Evolutionary conservation across 2,888 invertebrate species (phyloP).

Genomic region (Euzetes globulus): DNA sequence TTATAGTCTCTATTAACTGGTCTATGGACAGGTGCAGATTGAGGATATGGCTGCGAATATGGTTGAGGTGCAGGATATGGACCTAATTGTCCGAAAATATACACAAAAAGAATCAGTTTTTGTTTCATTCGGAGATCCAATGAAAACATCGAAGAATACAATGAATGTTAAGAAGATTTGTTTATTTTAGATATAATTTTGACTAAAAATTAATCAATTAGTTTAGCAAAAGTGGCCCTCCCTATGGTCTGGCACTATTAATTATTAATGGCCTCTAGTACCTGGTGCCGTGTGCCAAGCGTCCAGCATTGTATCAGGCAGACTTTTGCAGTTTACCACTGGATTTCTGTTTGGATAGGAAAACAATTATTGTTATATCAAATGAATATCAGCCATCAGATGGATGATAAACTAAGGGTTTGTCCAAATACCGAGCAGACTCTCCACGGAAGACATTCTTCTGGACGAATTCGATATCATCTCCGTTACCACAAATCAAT

Average conservation of each 20-base stretch:
- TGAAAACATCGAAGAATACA: not conserved
- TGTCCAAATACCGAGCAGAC: conserved; percentile 37
- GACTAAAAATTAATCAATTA: not conserved
- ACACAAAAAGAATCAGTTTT: not conserved
- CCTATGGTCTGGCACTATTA: not conserved
- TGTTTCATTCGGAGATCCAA: not conserved
- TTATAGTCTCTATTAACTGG: not conserved
- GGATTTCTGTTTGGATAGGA: conserved; percentile 59
- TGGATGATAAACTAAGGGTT: not conserved
- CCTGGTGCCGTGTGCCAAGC: conserved; percentile 58
- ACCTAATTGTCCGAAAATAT: not conserved
- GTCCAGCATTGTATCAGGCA: conserved; percentile 69
- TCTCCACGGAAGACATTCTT: conserved; percentile 41
- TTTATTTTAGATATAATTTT: not conserved
- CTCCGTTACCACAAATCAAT: conserved; percentile 42
- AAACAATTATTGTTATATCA: not conserved
- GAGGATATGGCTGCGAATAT: not conserved
- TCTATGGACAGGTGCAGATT: not conserved
- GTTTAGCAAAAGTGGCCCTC: not conserved
- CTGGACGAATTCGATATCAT: conserved; percentile 43
- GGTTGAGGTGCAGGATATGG: not conserved
- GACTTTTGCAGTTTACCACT: conserved; percentile 70
- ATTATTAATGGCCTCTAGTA: not conserved
- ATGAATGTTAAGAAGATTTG: not conserved
- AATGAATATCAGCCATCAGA: not conserved